These are phyloP conservation scores for Agriopis marginaria DNA, from an alignment of 2,888 invertebrate species.

Conservation along the genomic window DNA sequence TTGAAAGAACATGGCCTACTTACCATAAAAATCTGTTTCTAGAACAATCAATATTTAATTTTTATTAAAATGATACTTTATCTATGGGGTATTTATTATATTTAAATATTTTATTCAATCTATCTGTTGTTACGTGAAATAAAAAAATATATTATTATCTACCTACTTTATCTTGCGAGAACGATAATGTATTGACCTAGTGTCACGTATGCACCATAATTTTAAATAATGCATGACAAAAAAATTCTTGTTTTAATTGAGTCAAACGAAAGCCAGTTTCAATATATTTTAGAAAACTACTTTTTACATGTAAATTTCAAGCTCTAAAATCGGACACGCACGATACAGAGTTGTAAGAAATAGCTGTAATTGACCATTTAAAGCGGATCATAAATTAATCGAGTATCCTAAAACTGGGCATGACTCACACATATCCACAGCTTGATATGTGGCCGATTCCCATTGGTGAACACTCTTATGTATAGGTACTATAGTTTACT, in stretches of 20 bases:
- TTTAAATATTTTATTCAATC: neutral
- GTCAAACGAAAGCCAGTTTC: neutral
- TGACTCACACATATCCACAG: conserved; percentile 38
- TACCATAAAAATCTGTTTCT: neutral
- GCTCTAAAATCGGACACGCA: conserved; percentile 10
- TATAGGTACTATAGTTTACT: conserved; percentile 1
- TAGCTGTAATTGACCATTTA: conserved; percentile 32
- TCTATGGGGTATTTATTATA: too few species aligned
- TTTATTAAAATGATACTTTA: too few species aligned
- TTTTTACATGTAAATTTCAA: neutral
- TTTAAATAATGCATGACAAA: conserved; percentile 10
- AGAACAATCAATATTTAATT: neutral
- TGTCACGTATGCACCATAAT: conserved; percentile 25
- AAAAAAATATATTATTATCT: neutral
- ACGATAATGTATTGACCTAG: conserved; percentile 10
- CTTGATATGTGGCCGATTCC: conserved; percentile 41
- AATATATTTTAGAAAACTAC: neutral
- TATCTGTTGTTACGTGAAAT: neutral
- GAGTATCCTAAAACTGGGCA: conserved; percentile 35
- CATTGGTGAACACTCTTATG: conserved; percentile 42
- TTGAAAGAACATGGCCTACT: neutral
- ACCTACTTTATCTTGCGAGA: conserved; percentile 6
- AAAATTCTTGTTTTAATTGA: neutral
- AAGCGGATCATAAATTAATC: conserved; percentile 30
- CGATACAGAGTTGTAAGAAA: conserved; percentile 10